phyloP scores from a whole-genome alignment of 64 coral and sea anemone genomes.

The Montipora sp. region DNA sequence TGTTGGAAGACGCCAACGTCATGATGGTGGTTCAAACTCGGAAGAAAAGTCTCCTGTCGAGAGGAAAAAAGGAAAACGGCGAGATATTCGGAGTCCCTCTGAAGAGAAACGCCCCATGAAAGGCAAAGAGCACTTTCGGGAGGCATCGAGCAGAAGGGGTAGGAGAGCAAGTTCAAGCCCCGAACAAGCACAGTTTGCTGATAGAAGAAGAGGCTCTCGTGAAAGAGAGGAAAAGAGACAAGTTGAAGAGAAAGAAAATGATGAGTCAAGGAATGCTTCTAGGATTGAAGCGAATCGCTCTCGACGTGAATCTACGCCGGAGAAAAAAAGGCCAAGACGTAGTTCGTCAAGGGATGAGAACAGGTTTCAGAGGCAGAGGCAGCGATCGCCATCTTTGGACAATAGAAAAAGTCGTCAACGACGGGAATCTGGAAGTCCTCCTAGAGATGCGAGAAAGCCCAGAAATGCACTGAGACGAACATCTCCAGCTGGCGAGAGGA shows the following conservation, averaged over 20 bases:
- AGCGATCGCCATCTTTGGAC: neutral
- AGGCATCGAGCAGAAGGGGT: neutral
- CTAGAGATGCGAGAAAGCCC: neutral
- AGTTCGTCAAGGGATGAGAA: constrained; percentile 31
- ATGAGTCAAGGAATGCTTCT: neutral
- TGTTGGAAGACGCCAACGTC: neutral
- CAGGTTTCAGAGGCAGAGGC: neutral
- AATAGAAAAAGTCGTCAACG: neutral
- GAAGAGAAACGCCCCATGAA: neutral
- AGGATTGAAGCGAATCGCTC: neutral
- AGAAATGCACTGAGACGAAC: neutral
- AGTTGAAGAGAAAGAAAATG: neutral
- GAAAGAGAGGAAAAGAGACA: neutral
- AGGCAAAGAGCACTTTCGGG: neutral
- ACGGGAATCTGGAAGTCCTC: neutral
- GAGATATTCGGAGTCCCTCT: neutral
- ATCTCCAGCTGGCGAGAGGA: constrained; percentile 11
- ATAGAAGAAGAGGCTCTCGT: constrained; percentile 3
- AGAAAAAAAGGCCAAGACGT: neutral
- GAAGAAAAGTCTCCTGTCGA: constrained; percentile 17
- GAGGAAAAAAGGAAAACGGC: constrained; percentile 10
- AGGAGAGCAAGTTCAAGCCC: neutral
- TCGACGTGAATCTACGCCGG: neutral
- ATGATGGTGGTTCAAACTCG: neutral
- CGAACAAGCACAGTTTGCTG: neutral